These are phyloP conservation scores for Thripadectes ignobilis DNA, from an alignment of 2,797 vertebrate genomes.

Conservation along the genomic window DNA sequence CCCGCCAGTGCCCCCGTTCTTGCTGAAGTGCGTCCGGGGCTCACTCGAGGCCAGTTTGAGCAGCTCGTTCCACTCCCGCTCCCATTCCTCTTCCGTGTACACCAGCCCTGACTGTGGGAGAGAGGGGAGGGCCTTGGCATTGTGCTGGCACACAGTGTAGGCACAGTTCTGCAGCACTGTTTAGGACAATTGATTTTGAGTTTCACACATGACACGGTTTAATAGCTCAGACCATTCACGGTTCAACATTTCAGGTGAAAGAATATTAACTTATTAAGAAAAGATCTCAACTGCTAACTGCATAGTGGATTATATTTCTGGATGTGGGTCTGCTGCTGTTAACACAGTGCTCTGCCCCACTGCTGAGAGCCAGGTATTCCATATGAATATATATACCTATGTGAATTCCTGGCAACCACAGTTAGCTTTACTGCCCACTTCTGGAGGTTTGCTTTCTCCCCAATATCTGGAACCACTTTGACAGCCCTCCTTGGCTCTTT, in stretches of 20 bases:
- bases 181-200: not conserved
- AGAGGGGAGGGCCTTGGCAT: not conserved
- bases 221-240: accelerated
- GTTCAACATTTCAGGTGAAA: not conserved
- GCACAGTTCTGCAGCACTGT: not conserved
- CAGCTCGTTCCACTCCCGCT: slow-evolving; percentile 96
- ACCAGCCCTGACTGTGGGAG: slow-evolving; percentile 90
- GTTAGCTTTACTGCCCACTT: not conserved
- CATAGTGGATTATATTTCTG: not conserved
- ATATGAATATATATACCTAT: not conserved
- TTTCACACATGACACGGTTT: accelerated
- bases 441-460: not conserved
- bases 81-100: slow-evolving; percentile 98
- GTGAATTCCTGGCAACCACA: not conserved
- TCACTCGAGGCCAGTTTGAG: slow-evolving; percentile 97
- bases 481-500: not conserved
- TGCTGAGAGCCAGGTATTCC: not conserved
- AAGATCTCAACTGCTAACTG: not conserved
- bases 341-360: not conserved
- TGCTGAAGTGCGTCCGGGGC: slow-evolving; percentile 93
- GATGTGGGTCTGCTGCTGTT: not conserved
- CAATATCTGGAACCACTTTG: not conserved
- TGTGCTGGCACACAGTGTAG: not conserved
- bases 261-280: not conserved
- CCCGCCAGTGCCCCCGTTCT: slow-evolving; percentile 89